phyloP scores from a whole-genome alignment of 2,113 vertebrate genomes.

The Paratilapia polleni region DNA sequence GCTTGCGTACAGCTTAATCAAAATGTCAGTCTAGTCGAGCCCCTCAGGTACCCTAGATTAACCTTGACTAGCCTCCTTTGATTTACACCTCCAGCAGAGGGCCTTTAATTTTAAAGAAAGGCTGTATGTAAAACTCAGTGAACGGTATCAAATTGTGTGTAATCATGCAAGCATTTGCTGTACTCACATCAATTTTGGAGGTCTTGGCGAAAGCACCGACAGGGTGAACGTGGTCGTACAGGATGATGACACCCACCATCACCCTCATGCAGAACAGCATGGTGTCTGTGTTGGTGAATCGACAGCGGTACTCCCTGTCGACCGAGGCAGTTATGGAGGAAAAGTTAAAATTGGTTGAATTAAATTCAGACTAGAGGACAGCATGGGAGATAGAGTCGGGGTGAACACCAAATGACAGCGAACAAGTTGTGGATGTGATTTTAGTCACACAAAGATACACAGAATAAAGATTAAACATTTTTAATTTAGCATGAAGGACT shows the following conservation, averaged over 20 bases:
- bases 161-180: no score
- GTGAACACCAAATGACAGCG: neutral
- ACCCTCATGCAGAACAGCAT: slow-evolving; percentile 95
- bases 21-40: no score
- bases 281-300: slow-evolving; percentile 94
- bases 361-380: neutral
- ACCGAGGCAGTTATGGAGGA: neutral
- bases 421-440: neutral
- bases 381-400: neutral
- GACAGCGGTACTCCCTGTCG: slow-evolving; percentile 90
- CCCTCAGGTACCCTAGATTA: neutral
- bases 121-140: no score
- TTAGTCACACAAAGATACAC: slow-evolving; percentile 12
- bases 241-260: slow-evolving; percentile 95
- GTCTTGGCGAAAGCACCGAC: slow-evolving; percentile 94
- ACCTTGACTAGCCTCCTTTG: neutral
- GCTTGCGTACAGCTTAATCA: neutral
- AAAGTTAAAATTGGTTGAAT: neutral
- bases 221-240: slow-evolving; percentile 93
- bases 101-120: neutral
- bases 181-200: slow-evolving; percentile 93
- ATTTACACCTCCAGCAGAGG: neutral
- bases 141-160: no score
- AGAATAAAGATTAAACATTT: slow-evolving; percentile 6
- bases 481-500: slow-evolving; percentile 37